Conservation (phyloP, 2,113 vertebrate species). For the Ophthalmolycus amberensis region DNA sequence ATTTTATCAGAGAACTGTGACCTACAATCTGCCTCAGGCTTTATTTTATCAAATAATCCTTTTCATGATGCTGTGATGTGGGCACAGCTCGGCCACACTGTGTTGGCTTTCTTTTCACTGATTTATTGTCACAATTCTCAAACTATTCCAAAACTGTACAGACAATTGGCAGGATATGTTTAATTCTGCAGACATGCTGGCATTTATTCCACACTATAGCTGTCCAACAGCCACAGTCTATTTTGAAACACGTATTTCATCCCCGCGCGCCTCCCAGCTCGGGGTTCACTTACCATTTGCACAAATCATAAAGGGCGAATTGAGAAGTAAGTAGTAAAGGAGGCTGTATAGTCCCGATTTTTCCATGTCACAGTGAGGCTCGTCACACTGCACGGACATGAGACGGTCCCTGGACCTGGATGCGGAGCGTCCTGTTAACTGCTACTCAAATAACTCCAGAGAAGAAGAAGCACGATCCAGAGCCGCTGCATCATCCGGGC, state of each 20-base stretch:
- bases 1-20: constrained; percentile 22
- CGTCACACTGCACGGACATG: constrained; percentile 66
- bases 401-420: constrained; percentile 69
- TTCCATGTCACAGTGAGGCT: constrained; percentile 89
- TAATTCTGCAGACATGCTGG: not conserved
- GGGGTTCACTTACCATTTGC: constrained; percentile 89
- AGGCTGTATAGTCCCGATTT: constrained; percentile 84
- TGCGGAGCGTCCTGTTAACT: constrained; percentile 5
- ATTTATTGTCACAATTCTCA: not conserved
- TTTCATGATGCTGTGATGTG: not conserved
- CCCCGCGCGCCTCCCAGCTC: not conserved
- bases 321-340: constrained; percentile 88
- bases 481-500: constrained; percentile 51
- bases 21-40: constrained; percentile 8
- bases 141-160: not conserved
- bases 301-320: constrained; percentile 84
- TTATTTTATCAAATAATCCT: constrained; percentile 24
- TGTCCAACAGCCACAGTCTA: constrained; percentile 3
- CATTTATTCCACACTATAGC: not conserved
- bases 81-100: not conserved
- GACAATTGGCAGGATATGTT: not conserved
- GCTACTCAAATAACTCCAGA: constrained; percentile 37
- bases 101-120: not conserved
- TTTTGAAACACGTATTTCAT: not conserved
- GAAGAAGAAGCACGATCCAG: not conserved